Evolutionary conservation across 2,113 vertebrate genomes (phyloP).

Genomic region (Acinonyx jubatus): DNA sequence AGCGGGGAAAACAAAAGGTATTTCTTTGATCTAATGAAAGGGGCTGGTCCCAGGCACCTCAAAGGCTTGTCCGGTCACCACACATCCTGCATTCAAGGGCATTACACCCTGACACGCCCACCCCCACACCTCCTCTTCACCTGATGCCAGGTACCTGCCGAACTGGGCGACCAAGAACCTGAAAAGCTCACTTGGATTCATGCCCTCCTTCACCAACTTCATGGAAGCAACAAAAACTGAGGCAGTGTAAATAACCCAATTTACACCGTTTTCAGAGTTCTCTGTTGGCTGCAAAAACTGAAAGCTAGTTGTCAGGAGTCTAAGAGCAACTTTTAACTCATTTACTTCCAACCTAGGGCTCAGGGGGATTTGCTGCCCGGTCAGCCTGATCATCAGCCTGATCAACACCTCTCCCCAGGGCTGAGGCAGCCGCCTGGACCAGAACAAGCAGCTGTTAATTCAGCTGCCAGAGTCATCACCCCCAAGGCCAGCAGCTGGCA

Average conservation of each 20-base stretch:
- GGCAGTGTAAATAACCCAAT: conserved; percentile 63
- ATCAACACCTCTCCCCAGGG: conserved; percentile 32
- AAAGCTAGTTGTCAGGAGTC: conserved; percentile 72
- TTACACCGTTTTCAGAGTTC: conserved; percentile 69
- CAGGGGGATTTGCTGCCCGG: conserved; percentile 12
- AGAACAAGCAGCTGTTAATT: conserved; percentile 35
- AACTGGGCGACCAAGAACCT: background rate
- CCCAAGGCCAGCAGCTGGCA: background rate
- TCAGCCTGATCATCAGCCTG: conserved; percentile 31
- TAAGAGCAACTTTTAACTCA: conserved; percentile 66
- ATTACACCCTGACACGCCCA: background rate
- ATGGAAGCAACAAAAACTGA: conserved; percentile 29
- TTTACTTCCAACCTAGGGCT: conserved; percentile 56
- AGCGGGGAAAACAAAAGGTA: conserved; percentile 72
- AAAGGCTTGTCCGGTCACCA: conserved; percentile 54
- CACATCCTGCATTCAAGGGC: conserved; percentile 31
- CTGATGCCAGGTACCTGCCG: background rate
- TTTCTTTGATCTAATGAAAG: conserved; percentile 76
- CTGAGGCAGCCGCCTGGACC: background rate
- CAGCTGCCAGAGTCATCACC: background rate
- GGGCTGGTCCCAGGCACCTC: conserved; percentile 62
- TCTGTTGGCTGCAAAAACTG: conserved; percentile 62
- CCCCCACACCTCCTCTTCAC: background rate
- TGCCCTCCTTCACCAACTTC: background rate
- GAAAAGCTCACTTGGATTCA: conserved; percentile 45